Percentiles rank a stretch among this genome's conserved stretches.
These are phyloP conservation scores for Mustelus asterias DNA, from an alignment of 2,113 vertebrate genomes.

Conservation along the genomic window DNA sequence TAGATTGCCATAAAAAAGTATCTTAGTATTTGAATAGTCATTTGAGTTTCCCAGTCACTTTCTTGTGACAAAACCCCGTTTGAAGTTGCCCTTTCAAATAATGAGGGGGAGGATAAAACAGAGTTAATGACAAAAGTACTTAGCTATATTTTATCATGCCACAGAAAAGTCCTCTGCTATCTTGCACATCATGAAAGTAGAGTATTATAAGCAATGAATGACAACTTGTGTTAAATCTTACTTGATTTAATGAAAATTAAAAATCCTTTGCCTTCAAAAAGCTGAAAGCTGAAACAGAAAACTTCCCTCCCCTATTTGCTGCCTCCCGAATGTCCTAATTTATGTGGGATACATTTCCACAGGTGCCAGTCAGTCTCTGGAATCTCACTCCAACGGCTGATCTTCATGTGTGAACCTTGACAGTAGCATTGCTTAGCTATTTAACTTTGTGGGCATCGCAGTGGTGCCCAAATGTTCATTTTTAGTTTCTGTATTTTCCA, in stretches of 20 bases:
- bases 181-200: not conserved
- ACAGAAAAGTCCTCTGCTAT: not conserved
- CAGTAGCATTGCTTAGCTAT: not conserved
- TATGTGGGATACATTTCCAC: conserved; percentile 5
- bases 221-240: conserved; percentile 16
- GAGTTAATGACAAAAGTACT: conserved; percentile 8
- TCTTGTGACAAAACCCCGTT: not conserved
- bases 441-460: not conserved
- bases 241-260: not conserved
- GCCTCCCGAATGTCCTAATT: not conserved
- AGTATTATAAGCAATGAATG: not conserved
- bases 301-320: not conserved
- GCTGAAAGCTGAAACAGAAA: not conserved
- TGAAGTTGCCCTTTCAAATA: not conserved
- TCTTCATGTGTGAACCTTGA: not conserved
- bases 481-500: not conserved
- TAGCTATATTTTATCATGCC: not conserved
- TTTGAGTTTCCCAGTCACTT: not conserved
- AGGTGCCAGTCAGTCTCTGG: conserved; percentile 24
- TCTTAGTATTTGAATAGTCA: not conserved
- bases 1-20: not conserved
- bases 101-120: not conserved
- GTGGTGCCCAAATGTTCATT: not conserved
- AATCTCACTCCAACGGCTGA: not conserved
- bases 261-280: not conserved